A percentile compares a stretch with the other conserved stretches of the same genome.
Conservation (phyloP, 2,797 vertebrate genomes). For the Enteromius trimaculatus region DNA sequence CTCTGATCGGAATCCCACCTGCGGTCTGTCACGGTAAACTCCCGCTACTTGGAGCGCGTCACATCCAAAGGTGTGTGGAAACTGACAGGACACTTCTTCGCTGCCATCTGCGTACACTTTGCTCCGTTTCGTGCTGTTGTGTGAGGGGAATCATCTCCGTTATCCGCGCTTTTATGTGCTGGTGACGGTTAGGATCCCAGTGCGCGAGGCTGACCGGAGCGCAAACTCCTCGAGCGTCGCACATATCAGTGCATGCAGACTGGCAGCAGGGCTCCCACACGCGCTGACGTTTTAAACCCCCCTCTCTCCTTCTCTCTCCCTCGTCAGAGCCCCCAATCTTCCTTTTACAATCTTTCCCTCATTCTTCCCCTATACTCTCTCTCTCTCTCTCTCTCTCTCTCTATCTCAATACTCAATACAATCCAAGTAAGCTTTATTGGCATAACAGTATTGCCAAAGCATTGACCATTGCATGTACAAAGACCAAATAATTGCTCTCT, state of each 20-base stretch:
- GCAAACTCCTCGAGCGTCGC: conserved; percentile 52
- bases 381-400: conserved; percentile 30
- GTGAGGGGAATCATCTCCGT: conserved; percentile 57
- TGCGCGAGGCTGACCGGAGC: conserved; percentile 53
- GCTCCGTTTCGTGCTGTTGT: conserved; percentile 65
- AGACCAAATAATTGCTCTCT: neutral
- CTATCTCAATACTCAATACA: conserved; percentile 1
- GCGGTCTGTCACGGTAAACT: conserved; percentile 58
- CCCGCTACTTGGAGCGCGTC: conserved; percentile 65
- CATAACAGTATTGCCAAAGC: neutral
- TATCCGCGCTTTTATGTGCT: conserved; percentile 48
- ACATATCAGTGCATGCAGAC: conserved; percentile 62
- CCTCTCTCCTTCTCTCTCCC: conserved; percentile 46
- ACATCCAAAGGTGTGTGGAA: conserved; percentile 70
- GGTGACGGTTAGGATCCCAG: conserved; percentile 68
- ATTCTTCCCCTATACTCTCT: conserved; percentile 1
- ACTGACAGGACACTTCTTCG: conserved; percentile 56
- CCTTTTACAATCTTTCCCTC: neutral
- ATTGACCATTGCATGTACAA: neutral
- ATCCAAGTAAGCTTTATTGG: neutral
- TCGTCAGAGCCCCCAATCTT: conserved; percentile 34
- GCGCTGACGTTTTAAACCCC: conserved; percentile 72
- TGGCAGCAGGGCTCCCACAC: conserved; percentile 67
- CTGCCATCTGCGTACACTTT: conserved; percentile 64
- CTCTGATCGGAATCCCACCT: conserved; percentile 60